Percentiles rank a stretch among this genome's conserved stretches.
Evolutionary conservation across 1,140 invertebrate genomes (phyloP).

Genomic region (Brachionus manjavacas): DNA sequence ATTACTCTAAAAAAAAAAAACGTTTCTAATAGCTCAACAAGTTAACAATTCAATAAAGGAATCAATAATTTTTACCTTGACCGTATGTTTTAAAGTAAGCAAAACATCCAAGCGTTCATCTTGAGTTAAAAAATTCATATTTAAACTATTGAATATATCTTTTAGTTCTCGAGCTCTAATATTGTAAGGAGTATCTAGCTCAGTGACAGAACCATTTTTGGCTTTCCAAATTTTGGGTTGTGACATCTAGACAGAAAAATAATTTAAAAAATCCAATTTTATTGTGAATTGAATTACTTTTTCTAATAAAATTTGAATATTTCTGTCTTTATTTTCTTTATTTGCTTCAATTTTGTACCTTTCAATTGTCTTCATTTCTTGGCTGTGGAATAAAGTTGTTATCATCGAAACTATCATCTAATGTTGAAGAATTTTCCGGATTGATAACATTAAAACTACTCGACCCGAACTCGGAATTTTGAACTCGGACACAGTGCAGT

Average conservation of each 20-base stretch:
- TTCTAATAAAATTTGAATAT: constrained; percentile 54
- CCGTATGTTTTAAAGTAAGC: constrained; percentile 57
- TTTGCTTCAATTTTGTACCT: constrained; percentile 55
- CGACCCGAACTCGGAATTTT: too few species aligned
- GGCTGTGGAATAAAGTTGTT: too few species aligned
- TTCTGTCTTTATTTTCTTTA: constrained; percentile 51
- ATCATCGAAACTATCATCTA: too few species aligned
- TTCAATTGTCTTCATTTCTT: constrained; percentile 49
- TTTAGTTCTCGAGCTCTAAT: constrained; percentile 55
- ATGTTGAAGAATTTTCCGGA: too few species aligned
- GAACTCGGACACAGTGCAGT: too few species aligned
- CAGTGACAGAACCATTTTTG: constrained; percentile 52
- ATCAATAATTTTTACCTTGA: constrained; percentile 50
- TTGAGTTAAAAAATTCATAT: constrained; percentile 57
- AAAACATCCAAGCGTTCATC: constrained; percentile 58
- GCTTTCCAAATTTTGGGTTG: constrained; percentile 54
- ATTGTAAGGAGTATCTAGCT: constrained; percentile 57
- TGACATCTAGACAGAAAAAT: constrained; percentile 44
- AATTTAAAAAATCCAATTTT: background rate
- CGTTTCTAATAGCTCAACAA: background rate
- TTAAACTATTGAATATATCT: constrained; percentile 58
- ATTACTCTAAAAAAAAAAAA: too few species aligned
- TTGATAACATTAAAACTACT: too few species aligned
- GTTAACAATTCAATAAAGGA: background rate
- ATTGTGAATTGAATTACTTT: constrained; percentile 47